Base-by-base conservation (phyloP, 2,888 invertebrate species). In the Pogonocherus hispidulus region DNA sequence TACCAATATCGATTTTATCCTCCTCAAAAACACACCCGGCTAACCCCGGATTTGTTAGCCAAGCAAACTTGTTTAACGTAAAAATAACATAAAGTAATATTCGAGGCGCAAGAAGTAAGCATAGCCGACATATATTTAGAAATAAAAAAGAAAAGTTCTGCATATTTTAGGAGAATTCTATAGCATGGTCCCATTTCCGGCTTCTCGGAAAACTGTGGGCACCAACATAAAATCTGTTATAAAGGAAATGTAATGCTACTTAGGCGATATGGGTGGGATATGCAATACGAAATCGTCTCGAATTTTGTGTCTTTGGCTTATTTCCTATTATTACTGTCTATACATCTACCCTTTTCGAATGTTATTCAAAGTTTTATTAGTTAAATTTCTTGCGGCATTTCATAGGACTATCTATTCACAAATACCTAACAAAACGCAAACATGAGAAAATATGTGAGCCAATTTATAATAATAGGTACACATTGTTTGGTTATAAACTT, bases 171-270 rank as follows among this genome's bases (percentile, higher is more conserved):
- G 59, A 27, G 22, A 14, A 57, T 57, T 57, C 56, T 23, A 44
- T 44, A 57, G 56, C 56, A 11, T 44, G 23, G 44, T 44, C 56
- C 44, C 22, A 57, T 57, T 44, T 57, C 56, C 56, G 56, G 41
- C 64, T 69, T 20, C 44, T 23, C 54, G 55, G 27, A 23, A 14
- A 55, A 37, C 49, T 47, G 54, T 64, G 52, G 46, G 32, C 46
- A 27, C 44, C 63, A 44, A 37, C 54, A 64, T 64, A 64, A 64
- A 64, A 56, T 67, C 68, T 68, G 69, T 76, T 76, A 72, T 76
- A 73, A 76, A 67, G 27, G 65, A 68, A 67, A 74, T 75, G 71
- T 74, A 73, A 75, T 75, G 72, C 67, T 68, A 75, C 72, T 72
- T 60, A 51, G 68, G 68, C 63, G 63, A 49, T 66, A 66, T 68